phyloP scores from a whole-genome alignment of 2,113 vertebrate species.

The Nansenia antarctica region DNA sequence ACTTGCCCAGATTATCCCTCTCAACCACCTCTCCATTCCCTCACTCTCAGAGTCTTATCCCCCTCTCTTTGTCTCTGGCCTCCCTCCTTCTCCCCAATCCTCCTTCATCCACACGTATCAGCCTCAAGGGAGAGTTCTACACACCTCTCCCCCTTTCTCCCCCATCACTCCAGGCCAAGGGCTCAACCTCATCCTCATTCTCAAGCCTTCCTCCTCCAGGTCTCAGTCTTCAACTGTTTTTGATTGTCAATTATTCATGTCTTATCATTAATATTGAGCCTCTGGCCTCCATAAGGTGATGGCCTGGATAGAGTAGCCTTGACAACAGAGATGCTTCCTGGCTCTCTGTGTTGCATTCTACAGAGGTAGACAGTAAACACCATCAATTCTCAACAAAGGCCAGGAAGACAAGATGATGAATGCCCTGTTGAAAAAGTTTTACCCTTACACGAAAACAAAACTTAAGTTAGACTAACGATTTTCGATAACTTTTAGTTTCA shows the following conservation, averaged over 20 bases:
- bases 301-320: constrained; percentile 1
- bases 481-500: not conserved
- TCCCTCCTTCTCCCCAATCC: no score
- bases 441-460: not conserved
- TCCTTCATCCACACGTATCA: no score
- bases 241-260: constrained; percentile 36
- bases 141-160: no score
- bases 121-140: no score
- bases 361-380: constrained; percentile 11
- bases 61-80: no score
- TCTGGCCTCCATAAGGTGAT: not conserved
- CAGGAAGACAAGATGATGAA: not conserved
- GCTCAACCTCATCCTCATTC: no score
- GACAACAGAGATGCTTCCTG: constrained; percentile 19
- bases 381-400: constrained; percentile 45
- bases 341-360: constrained; percentile 6
- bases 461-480: not conserved
- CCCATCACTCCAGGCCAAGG: no score
- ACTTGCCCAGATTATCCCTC: no score
- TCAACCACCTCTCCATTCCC: no score
- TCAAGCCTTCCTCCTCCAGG: constrained; percentile 5
- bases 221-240: constrained; percentile 9
- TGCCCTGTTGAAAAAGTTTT: not conserved
- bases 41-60: no score
- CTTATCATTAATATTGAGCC: constrained; percentile 42